Conservation (phyloP, 1,140 invertebrate genomes). For the Phymastichus coffea region DNA sequence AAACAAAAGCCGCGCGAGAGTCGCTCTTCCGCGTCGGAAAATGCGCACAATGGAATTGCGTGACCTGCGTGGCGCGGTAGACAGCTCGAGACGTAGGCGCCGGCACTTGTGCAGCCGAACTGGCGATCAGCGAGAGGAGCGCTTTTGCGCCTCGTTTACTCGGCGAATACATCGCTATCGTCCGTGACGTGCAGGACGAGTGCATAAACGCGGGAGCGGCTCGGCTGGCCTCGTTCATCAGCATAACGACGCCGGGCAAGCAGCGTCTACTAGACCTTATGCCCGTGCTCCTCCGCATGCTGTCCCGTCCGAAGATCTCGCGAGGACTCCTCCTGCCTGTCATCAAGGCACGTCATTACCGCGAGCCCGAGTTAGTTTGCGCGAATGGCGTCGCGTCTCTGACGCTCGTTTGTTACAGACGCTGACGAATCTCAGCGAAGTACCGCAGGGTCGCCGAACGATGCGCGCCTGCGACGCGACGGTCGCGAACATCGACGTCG, state of each 20-base stretch:
- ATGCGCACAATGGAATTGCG: too few species aligned
- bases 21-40: too few species aligned
- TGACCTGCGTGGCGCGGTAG: too few species aligned
- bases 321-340: conserved; percentile 30
- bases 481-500: conserved; percentile 31
- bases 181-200: conserved; percentile 3
- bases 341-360: conserved; percentile 33
- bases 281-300: conserved; percentile 27
- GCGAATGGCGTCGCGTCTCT: not conserved
- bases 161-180: not conserved
- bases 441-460: conserved; percentile 27
- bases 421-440: conserved; percentile 35
- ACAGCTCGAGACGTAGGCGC: too few species aligned
- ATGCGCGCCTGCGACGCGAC: conserved; percentile 9
- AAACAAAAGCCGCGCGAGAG: too few species aligned
- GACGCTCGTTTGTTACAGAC: too few species aligned
- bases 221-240: conserved; percentile 36
- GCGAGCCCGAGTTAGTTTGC: not conserved
- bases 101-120: not conserved
- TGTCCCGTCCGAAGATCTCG: conserved; percentile 1
- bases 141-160: too few species aligned
- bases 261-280: conserved; percentile 34
- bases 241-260: conserved; percentile 33
- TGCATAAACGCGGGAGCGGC: conserved; percentile 29
- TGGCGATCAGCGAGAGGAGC: too few species aligned